Conservation (phyloP, 2,888 invertebrate genomes). For the Drosophila testacea region DNA sequence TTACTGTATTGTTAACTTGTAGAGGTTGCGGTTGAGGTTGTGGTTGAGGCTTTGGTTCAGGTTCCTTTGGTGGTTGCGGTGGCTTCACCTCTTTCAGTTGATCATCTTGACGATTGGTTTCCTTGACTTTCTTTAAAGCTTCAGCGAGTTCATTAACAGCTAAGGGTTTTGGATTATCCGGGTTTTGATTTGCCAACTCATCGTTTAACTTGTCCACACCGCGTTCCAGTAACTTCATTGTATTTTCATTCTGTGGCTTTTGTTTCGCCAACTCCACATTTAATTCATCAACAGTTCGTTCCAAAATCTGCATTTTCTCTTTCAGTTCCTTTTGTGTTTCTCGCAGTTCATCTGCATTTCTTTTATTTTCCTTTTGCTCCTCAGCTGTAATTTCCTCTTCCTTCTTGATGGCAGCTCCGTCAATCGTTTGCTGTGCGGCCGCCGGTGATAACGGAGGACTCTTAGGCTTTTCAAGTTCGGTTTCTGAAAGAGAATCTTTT, state of each 20-base stretch:
- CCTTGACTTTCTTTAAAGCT: constrained; percentile 85
- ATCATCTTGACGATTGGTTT: constrained; percentile 57
- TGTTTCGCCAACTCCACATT: constrained; percentile 84
- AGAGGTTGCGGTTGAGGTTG: constrained; percentile 23
- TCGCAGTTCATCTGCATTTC: constrained; percentile 79
- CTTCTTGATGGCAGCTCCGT: constrained; percentile 86
- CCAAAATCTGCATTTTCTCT: constrained; percentile 82
- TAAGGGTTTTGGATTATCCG: constrained; percentile 78
- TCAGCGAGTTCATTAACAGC: constrained; percentile 81
- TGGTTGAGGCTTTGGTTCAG: neutral
- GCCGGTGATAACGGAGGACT: neutral
- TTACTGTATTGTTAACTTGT: constrained; percentile 6
- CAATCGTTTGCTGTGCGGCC: constrained; percentile 70
- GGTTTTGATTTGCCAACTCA: constrained; percentile 84
- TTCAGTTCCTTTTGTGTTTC: constrained; percentile 82
- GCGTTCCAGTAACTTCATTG: constrained; percentile 82
- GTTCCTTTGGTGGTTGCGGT: neutral
- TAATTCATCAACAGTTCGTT: constrained; percentile 85
- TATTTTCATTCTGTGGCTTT: constrained; percentile 77
- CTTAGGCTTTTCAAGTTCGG: neutral
- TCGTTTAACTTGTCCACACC: constrained; percentile 85
- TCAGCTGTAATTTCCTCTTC: constrained; percentile 84
- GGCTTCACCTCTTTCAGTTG: constrained; percentile 16
- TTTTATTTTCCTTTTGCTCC: constrained; percentile 73
- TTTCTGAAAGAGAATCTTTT: neutral